These are phyloP conservation scores for Pterocles orientalis DNA, from an alignment of 2,113 vertebrate species.

Conservation along the genomic window DNA sequence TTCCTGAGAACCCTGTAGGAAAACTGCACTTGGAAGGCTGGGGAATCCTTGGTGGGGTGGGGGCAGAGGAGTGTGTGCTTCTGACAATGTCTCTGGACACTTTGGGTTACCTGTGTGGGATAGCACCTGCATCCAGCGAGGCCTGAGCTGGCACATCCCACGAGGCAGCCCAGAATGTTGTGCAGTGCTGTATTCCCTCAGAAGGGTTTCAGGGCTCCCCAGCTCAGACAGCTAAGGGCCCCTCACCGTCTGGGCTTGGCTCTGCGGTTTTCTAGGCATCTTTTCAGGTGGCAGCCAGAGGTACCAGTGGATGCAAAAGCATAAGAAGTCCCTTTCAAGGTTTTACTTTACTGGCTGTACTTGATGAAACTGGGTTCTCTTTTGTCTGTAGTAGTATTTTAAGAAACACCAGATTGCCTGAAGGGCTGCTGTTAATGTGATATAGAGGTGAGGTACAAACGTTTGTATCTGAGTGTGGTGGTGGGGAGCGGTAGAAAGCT, in stretches of 20 bases:
- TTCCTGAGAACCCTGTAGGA: background rate
- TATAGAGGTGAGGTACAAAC: background rate
- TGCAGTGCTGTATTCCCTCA: fast-evolving
- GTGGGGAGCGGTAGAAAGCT: background rate
- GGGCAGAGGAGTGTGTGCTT: background rate
- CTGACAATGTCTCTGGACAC: background rate
- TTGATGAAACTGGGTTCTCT: background rate
- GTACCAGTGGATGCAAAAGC: background rate
- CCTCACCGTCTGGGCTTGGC: background rate
- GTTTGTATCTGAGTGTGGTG: background rate
- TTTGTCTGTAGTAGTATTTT: background rate
- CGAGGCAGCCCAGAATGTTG: no score
- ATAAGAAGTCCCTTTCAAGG: no score
- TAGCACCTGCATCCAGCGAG: background rate
- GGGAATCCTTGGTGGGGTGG: background rate
- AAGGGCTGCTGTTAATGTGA: fast-evolving
- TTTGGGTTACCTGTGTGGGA: no score
- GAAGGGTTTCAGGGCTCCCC: background rate
- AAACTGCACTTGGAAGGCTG: background rate
- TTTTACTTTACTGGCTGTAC: background rate
- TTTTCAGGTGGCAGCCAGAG: background rate
- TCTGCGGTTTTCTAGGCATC: background rate
- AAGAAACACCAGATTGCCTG: background rate
- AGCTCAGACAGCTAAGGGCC: background rate
- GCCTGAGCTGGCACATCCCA: background rate